These are phyloP conservation scores for Tetheella fluctuosa DNA, from an alignment of 2,888 invertebrate species.

Conservation along the genomic window DNA sequence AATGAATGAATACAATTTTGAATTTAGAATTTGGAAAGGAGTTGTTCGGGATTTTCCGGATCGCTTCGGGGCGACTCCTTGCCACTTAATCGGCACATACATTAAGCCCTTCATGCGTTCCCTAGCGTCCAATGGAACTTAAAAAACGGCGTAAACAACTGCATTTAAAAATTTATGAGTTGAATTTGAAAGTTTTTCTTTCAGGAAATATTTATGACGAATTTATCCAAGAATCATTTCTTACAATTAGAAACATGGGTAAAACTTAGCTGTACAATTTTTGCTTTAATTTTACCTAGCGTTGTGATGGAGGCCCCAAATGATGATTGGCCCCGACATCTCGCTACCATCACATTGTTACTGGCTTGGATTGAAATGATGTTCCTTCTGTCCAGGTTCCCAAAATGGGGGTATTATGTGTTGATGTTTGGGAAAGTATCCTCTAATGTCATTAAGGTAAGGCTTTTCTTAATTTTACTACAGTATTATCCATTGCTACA, in stretches of 20 bases:
- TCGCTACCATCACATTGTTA: constrained; percentile 77
- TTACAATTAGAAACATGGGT: constrained; percentile 79
- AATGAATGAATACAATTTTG: too few species aligned
- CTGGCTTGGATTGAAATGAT: constrained; percentile 83
- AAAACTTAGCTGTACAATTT: constrained; percentile 68
- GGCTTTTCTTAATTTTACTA: background rate
- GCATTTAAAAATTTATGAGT: too few species aligned
- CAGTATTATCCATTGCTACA: background rate
- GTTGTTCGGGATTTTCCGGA: too few species aligned
- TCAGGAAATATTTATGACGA: constrained; percentile 77
- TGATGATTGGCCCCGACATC: constrained; percentile 67
- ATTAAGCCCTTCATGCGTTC: too few species aligned
- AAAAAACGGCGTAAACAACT: too few species aligned
- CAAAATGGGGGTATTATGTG: constrained; percentile 82
- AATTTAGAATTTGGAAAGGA: too few species aligned
- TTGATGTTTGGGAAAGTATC: constrained; percentile 84
- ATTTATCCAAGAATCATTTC: constrained; percentile 69
- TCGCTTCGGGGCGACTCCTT: too few species aligned
- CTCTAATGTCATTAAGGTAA: constrained; percentile 50
- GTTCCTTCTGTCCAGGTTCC: constrained; percentile 81
- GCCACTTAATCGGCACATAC: too few species aligned
- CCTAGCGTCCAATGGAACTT: too few species aligned
- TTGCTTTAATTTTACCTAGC: constrained; percentile 64
- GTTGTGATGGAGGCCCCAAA: constrained; percentile 29
- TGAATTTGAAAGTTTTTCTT: constrained; percentile 17